phyloP scores from a whole-genome alignment of 1,140 invertebrate species.

The Drosophila murphyi region DNA sequence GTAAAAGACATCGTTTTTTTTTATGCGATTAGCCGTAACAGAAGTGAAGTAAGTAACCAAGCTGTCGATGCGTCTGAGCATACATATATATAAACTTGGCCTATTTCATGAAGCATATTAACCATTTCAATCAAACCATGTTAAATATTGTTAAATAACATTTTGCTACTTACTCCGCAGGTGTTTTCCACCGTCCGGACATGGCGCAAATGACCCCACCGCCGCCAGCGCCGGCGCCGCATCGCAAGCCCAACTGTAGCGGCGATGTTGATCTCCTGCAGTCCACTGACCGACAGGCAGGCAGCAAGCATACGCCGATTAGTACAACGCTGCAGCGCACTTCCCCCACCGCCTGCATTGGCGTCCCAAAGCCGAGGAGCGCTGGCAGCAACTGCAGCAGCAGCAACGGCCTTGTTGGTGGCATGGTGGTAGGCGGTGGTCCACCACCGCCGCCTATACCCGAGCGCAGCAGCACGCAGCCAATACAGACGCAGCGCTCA shows the following conservation, averaged over 20 bases:
- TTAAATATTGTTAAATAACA: not conserved
- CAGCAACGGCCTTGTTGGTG: constrained; percentile 29
- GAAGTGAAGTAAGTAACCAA: no score
- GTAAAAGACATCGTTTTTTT: no score
- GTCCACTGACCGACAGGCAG: constrained; percentile 19
- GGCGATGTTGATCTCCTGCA: constrained; percentile 66
- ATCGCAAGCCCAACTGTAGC: constrained; percentile 74
- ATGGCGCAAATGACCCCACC: constrained; percentile 83
- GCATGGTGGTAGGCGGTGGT: not conserved
- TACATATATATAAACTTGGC: no score
- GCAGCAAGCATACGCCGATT: constrained; percentile 55
- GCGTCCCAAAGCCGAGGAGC: constrained; percentile 43
- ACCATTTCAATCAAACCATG: no score
- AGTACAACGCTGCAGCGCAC: constrained; percentile 60
- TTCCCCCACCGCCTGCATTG: constrained; percentile 53
- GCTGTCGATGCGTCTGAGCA: no score
- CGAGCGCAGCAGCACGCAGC: constrained; percentile 53
- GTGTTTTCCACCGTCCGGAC: constrained; percentile 81
- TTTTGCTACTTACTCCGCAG: constrained; percentile 22
- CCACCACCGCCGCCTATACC: constrained; percentile 71
- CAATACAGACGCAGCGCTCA: constrained; percentile 47
- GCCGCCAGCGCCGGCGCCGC: constrained; percentile 81
- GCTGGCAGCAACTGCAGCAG: constrained; percentile 57
- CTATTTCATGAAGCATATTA: no score
- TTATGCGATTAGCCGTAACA: no score